phyloP scores from a whole-genome alignment of 2,888 invertebrate genomes.

The Yponomeuta cagnagella region DNA sequence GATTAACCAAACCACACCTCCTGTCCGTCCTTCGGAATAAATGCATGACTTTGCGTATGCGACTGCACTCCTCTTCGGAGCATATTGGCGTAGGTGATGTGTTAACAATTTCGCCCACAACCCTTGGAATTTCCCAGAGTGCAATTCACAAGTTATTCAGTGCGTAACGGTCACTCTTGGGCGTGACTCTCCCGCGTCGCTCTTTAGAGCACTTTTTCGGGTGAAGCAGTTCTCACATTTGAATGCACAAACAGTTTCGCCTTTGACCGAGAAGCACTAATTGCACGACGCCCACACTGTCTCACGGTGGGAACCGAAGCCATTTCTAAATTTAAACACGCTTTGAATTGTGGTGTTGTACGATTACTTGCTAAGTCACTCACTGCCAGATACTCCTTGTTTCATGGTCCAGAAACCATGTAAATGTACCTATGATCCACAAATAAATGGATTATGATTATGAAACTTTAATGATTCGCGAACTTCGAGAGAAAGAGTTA shows the following conservation, averaged over 20 bases:
- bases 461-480: too few relatives aligned
- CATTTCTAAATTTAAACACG: not conserved
- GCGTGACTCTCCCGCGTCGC: not conserved
- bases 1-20: too few relatives aligned
- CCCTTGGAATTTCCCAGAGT: not conserved
- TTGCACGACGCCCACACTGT: not conserved
- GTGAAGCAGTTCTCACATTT: not conserved
- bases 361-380: too few relatives aligned
- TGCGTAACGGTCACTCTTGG: not conserved
- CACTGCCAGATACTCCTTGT: too few relatives aligned
- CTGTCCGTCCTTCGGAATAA: too few relatives aligned
- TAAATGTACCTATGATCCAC: too few relatives aligned
- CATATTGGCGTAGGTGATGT: too few relatives aligned
- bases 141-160: slow-evolving; percentile 1
- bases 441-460: too few relatives aligned
- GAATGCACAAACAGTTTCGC: not conserved
- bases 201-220: not conserved
- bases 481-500: too few relatives aligned
- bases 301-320: not conserved
- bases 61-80: too few relatives aligned
- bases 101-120: not conserved
- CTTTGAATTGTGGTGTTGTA: not conserved
- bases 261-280: not conserved
- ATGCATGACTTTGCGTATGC: too few relatives aligned
- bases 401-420: too few relatives aligned